Evolutionary conservation across 2,797 vertebrate species (phyloP), one percentile per base, ranked within the genome.

Genomic region (Tarsius wallacei): DNA sequence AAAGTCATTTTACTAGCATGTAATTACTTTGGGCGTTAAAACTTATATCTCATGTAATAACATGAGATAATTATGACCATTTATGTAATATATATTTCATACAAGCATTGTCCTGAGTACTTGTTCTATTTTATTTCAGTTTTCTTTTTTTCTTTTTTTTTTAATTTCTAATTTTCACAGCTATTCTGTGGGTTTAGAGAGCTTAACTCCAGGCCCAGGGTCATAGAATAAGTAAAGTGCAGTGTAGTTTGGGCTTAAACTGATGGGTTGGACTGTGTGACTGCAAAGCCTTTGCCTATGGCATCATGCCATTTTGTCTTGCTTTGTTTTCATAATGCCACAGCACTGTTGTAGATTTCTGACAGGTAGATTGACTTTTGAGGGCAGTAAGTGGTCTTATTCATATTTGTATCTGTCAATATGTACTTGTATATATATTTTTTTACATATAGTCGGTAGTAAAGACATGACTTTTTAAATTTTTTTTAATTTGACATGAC

Each of bases 21-120:
- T 89, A 57, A 42, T 80, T 92, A 77, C 55, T 96, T 36, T 66
- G 55, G 71, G 17, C 74, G 74, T 93, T 87, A 87, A 73, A 90
- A 76, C n/a, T 26, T 81, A 19, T 68, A 68, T n/a, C n/a, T n/a
- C n/a, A 31, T 87, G 7, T 21, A 57, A 61, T 84, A 55, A 85
- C 68, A 16, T 51, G 51, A 84, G 33, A 76, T 10, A 14, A 1
- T 87, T 63, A 7, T 2, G 12, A 57, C 26, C 53, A 28, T 77
- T 81, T 74, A 53, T 78, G 3, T 76, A 59, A 36, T 57, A 28
- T 3, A 14, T 26, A 77, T 85, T 85, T 84, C 33, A 57, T 86
- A 53, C 55, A 61, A 47, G 49, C 21, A 14, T 17, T 49, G 84
- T 33, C 28, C 14, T 74, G n/a, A 71, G 15, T 19, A 81, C 33